Evolutionary conservation across 2,113 vertebrate species (phyloP).

Genomic region (Phaetusa simplex): DNA sequence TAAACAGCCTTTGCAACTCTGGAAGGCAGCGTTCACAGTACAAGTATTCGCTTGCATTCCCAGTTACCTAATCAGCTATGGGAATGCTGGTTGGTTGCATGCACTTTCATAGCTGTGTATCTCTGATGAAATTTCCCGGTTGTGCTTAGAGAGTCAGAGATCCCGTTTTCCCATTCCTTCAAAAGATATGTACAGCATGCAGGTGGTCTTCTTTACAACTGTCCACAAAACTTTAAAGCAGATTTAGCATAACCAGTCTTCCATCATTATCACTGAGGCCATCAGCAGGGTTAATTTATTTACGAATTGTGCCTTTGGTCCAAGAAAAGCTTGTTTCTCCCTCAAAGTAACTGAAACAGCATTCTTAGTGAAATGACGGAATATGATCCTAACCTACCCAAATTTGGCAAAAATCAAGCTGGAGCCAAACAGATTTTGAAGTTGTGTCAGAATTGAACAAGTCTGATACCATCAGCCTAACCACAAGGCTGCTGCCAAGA

Average conservation of each 20-base stretch:
- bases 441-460: background rate
- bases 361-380: constrained; percentile 15
- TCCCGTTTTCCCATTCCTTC: background rate
- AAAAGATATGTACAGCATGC: background rate
- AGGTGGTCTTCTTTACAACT: background rate
- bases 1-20: background rate
- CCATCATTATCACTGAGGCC: background rate
- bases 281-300: background rate
- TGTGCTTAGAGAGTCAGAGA: background rate
- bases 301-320: background rate
- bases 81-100: background rate
- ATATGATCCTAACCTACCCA: background rate
- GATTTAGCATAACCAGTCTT: background rate
- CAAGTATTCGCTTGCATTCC: background rate
- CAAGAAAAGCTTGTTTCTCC: background rate
- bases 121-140: background rate
- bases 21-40: background rate
- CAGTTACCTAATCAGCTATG: background rate
- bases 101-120: background rate
- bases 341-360: background rate
- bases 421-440: constrained; percentile 15
- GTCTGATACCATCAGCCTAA: background rate
- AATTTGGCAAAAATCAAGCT: background rate
- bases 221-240: background rate
- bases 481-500: constrained; percentile 39